Conservation (phyloP, 37 sponge, comb jelly and placozoan genomes). For the Eunapius fragilis region DNA sequence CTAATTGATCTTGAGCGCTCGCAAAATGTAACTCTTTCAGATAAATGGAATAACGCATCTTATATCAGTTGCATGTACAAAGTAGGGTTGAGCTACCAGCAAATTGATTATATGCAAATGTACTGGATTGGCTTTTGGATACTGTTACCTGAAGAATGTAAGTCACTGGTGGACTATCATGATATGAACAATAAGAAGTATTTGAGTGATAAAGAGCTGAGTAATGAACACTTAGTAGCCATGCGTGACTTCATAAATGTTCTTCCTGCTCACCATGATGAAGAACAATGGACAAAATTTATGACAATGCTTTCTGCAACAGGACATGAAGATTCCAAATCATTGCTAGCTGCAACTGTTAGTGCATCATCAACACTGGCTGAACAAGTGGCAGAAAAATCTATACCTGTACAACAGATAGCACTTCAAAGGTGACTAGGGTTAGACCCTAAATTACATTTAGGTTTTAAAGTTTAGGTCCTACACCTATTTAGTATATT, state of each 20-base stretch:
- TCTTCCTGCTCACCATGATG: not conserved
- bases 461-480: not conserved
- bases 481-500: not conserved
- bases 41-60: not conserved
- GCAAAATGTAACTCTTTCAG: not conserved
- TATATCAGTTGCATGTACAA: not conserved
- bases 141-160: not conserved
- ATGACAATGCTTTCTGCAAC: not conserved
- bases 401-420: not conserved
- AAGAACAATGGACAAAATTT: not conserved
- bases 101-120: not conserved
- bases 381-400: not conserved
- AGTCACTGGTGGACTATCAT: not conserved
- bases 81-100: not conserved
- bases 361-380: not conserved
- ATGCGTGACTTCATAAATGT: not conserved
- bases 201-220: not conserved
- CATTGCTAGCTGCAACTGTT: not conserved
- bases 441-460: not conserved
- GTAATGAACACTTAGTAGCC: not conserved
- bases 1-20: not conserved
- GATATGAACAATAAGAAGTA: not conserved
- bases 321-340: not conserved
- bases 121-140: not conserved
- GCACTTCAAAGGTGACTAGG: not conserved